Evolutionary conservation across 2,113 vertebrate genomes (phyloP), one percentile per base, ranked within the genome.

Genomic region (Sinocyclocheilus rhinocerous): DNA sequence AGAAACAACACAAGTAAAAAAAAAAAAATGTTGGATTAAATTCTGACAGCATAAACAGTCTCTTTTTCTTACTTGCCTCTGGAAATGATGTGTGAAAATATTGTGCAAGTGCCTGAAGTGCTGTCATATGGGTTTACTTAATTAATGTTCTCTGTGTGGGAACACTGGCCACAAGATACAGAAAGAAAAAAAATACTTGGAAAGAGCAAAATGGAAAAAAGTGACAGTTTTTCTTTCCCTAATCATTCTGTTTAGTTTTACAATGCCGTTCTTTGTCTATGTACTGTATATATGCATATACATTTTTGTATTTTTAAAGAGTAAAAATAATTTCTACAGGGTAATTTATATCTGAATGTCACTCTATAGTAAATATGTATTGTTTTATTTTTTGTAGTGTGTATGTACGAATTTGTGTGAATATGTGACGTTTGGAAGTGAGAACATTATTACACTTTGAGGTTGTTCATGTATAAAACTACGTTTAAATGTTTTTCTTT

Each of bases 371-470:
- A 76, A 36, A 84, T 24, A 69, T 67, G 78, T 85, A 39, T 45
- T 18, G 83, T 67, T 76, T 86, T 81, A 76, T 63, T 45, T 82
- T 82, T 72, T 84, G 84, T 76, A 76, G 75, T 22, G 83, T 61
- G 70, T 55, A 61, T 57, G 77, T 79, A n/a, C 6, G 13, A 55
- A 67, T 73, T n/a, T 48, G 67, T 84, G 33, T 73, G 67, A 50
- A 24, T 57, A 57, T 69, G 80, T 52, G 63, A 29, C 33, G 55
- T 50, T 50, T 70, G 26, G 65, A 52, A 52, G 8, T 67, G 26
- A 26, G 81, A 90, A 70, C 82, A 77, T 48, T 84, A 89, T 90
- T 90, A 52, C 86, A 89, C 84, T 50, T 90, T 87, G 39, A 55
- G 73, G 59, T 59, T 22, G 57, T 69, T 9, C 29, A 11, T 45